Evolutionary conservation across 1,140 invertebrate species (phyloP).

Genomic region (Drosophila kepulauana): DNA sequence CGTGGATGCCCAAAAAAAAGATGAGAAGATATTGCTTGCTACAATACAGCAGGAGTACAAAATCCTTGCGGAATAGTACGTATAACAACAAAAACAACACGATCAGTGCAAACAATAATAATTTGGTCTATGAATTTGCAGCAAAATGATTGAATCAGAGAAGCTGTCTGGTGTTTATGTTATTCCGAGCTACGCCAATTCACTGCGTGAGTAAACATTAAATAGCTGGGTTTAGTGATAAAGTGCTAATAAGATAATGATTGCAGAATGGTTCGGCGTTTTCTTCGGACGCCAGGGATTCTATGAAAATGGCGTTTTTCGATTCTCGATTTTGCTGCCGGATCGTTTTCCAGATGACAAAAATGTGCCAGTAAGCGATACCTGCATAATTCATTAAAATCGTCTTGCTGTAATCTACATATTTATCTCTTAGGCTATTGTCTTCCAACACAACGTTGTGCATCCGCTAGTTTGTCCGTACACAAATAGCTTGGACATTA

Average conservation of each 20-base stretch:
- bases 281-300: constrained; percentile 94
- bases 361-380: constrained; percentile 87
- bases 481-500: constrained; percentile 91
- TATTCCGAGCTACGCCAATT: constrained; percentile 94
- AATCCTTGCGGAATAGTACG: constrained; percentile 92
- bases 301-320: constrained; percentile 95
- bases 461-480: constrained; percentile 94
- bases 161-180: constrained; percentile 95
- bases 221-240: too few species aligned
- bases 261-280: constrained; percentile 96
- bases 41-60: constrained; percentile 90
- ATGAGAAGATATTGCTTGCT: constrained; percentile 84
- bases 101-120: constrained; percentile 2
- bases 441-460: constrained; percentile 94
- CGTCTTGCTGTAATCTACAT: not conserved
- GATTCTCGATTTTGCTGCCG: constrained; percentile 94
- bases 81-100: not conserved
- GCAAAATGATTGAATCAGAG: constrained; percentile 93
- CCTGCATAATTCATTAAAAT: not conserved
- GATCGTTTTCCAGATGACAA: constrained; percentile 95
- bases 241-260: not conserved
- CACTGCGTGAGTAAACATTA: constrained; percentile 86
- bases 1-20: constrained; percentile 68
- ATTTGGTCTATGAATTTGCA: constrained; percentile 85
- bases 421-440: constrained; percentile 89